Evolutionary conservation across 2,113 vertebrate species (phyloP).

Genomic region (Cranoglanis bouderius): DNA sequence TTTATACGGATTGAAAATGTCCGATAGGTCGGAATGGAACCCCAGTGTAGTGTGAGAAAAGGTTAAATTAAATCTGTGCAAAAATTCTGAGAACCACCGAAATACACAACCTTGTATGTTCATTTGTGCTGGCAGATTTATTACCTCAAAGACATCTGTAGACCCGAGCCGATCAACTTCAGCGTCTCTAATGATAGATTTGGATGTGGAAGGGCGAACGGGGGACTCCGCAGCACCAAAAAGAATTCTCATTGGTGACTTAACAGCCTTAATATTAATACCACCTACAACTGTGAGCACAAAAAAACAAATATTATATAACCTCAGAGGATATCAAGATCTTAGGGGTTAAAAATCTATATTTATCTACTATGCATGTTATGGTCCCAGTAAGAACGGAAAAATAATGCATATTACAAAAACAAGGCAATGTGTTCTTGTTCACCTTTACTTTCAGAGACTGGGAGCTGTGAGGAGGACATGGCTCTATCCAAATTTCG

Average conservation of each 20-base stretch:
- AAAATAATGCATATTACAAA: not conserved
- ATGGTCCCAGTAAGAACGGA: not conserved
- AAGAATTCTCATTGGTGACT: slow-evolving; percentile 84
- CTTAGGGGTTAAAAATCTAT: not conserved
- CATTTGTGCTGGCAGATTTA: not conserved
- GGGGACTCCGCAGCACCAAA: slow-evolving; percentile 84
- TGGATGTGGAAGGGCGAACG: slow-evolving; percentile 42
- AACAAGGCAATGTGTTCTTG: not conserved
- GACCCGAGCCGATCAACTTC: slow-evolving; percentile 61
- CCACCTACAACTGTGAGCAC: slow-evolving; percentile 53
- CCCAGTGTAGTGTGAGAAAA: no score
- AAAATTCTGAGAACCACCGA: not conserved
- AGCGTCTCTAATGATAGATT: slow-evolving; percentile 50
- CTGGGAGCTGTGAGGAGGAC: slow-evolving; percentile 65
- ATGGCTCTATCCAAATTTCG: slow-evolving; percentile 73
- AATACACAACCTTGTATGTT: not conserved
- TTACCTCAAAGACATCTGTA: slow-evolving; percentile 79
- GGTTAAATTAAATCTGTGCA: not conserved
- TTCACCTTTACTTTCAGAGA: slow-evolving; percentile 56
- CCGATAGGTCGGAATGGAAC: no score
- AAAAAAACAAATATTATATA: not conserved
- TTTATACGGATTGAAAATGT: no score
- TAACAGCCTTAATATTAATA: slow-evolving; percentile 62
- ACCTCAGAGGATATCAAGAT: not conserved
- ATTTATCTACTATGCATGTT: not conserved